Base-by-base conservation (phyloP, 2,888 invertebrate species). In the Corythucha ciliata region DNA sequence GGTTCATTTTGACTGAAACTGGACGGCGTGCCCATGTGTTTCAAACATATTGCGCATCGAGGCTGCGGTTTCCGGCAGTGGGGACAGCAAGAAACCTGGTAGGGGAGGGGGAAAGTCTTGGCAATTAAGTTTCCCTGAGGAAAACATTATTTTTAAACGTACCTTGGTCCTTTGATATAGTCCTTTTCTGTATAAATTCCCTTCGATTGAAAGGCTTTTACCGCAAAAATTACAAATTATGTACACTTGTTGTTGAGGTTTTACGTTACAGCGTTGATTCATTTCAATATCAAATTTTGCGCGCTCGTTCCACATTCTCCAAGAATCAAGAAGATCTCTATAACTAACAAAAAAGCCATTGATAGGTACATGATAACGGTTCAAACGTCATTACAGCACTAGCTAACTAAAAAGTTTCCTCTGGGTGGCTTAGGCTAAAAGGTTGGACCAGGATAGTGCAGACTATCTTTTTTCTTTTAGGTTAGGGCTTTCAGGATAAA, bases 171-270 rank as follows among this genome's bases (percentile, higher is more conserved):
- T 16, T 42, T 52, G 48, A 36, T 51, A 55, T n/a, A 50, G 46
- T 10, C 32, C 44, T 22, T 53, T 53, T 37, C 45, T 49, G 4
- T 48, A 37, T 14, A 39, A 47, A 39, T 34, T 42, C 16, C 25
- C 25, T 16, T 45, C 46, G 56, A 84, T 82, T 1, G 87, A 86
- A 59, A 94, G 86, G 57, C 87, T 85, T 72, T 93, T 93, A 45
- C 91, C 89, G 72, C 94, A 96, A 72, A 90, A 96, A 65, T 88
- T 90, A 70, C 96, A 96, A 4, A 89, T 83, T 51, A 93, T 80
- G 65, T 80, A 85, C 27, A 88, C 82, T 62, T 78, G 79, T 59
- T 77, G 77, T 0, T 75, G 69, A 3, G 75, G 73, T 62, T 73
- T 76, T 53, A 77, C 74, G 10, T 74, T 72, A 58, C 77, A 74